Conservation (phyloP, 2,797 vertebrate species). For the Microctenopoma lineatum region DNA sequence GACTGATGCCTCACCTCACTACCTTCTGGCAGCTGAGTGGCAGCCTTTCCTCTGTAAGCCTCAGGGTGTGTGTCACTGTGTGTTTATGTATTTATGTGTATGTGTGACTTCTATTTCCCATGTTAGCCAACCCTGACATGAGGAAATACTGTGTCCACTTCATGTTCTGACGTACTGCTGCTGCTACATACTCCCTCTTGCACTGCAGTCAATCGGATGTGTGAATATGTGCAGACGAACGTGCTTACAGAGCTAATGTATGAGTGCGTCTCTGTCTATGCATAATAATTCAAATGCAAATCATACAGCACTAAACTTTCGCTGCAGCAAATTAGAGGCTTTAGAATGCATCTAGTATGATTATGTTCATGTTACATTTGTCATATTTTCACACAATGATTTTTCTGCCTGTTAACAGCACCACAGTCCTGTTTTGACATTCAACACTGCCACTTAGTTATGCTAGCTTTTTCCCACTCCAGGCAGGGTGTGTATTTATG, state of each 20-base stretch:
- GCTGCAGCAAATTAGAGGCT: conserved; percentile 19
- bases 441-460: conserved; percentile 12
- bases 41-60: conserved; percentile 45
- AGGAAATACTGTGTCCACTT: conserved; percentile 42
- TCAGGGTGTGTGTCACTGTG: conserved; percentile 39
- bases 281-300: conserved; percentile 26
- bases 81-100: conserved; percentile 15
- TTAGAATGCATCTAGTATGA: neutral
- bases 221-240: neutral
- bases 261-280: neutral
- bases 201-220: conserved; percentile 16
- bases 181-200: conserved; percentile 21
- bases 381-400: conserved; percentile 7
- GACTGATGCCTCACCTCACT: conserved; percentile 59
- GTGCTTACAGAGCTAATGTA: neutral
- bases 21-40: conserved; percentile 68
- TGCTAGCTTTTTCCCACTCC: neutral
- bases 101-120: conserved; percentile 38
- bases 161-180: conserved; percentile 14
- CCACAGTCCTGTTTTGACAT: conserved; percentile 5
- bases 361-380: neutral
- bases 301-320: conserved; percentile 2
- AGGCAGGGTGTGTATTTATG: conserved; percentile 1
- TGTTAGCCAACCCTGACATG: conserved; percentile 32
- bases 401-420: conserved; percentile 8